phyloP scores from a whole-genome alignment of 2,113 vertebrate genomes.

The Syngnathus typhle region DNA sequence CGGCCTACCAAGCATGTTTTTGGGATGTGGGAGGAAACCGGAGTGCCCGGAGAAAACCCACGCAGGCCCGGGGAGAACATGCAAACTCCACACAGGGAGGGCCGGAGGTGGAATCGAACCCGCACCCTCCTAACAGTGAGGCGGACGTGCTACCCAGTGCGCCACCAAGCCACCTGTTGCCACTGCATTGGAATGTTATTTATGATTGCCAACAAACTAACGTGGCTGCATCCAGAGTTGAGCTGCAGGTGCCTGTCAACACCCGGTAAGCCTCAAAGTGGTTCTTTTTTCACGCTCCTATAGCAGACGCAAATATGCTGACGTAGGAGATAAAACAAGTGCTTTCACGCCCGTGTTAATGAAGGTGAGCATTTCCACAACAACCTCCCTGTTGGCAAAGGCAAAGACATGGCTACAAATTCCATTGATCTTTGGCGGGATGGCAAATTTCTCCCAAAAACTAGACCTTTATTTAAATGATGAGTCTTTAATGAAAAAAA shows the following conservation, averaged over 20 bases:
- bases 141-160: too few relatives aligned
- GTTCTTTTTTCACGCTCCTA: background rate
- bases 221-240: background rate
- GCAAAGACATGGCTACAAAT: too few relatives aligned
- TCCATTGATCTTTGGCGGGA: too few relatives aligned
- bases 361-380: background rate
- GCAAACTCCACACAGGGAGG: too few relatives aligned
- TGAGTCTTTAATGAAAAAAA: background rate
- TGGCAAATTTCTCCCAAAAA: background rate
- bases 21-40: too few relatives aligned
- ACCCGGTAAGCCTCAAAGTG: constrained; percentile 4
- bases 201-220: background rate
- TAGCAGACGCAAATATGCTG: constrained; percentile 1
- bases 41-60: too few relatives aligned
- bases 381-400: background rate
- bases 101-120: too few relatives aligned
- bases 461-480: background rate
- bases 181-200: background rate
- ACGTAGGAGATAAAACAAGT: background rate
- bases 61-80: too few relatives aligned
- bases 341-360: background rate
- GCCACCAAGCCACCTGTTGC: too few relatives aligned
- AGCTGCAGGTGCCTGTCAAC: constrained; percentile 1
- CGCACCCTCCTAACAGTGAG: too few relatives aligned
- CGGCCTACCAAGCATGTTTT: too few relatives aligned